A percentile compares a stretch with the other conserved stretches of the same genome.
Conservation (phyloP, 2,113 vertebrate genomes). For the Notothenia rossii region DNA sequence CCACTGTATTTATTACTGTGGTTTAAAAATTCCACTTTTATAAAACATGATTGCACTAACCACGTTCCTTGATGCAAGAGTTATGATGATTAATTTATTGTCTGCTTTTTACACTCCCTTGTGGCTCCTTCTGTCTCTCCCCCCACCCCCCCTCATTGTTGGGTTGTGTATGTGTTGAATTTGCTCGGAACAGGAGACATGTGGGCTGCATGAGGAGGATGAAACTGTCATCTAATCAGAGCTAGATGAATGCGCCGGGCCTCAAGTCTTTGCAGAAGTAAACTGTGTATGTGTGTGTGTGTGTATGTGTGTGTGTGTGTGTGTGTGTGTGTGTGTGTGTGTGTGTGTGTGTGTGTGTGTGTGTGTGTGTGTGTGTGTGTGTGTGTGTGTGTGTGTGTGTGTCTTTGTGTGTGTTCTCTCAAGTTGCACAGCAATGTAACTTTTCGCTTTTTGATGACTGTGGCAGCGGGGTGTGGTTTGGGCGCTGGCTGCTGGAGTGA, state of each 20-base stretch:
- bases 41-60: conserved; percentile 43
- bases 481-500: too few species aligned
- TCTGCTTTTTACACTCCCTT: not conserved
- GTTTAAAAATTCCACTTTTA: conserved; percentile 43
- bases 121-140: conserved; percentile 24
- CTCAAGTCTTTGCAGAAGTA: too few species aligned
- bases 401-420: too few species aligned
- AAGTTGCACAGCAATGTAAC: too few species aligned
- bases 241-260: conserved; percentile 16
- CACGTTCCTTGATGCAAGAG: conserved; percentile 13
- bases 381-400: too few species aligned
- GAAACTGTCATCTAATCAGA: conserved; percentile 28
- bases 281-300: too few species aligned
- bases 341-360: too few species aligned
- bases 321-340: too few species aligned
- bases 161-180: conserved; percentile 19
- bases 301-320: too few species aligned
- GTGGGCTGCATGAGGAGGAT: conserved; percentile 33
- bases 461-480: too few species aligned
- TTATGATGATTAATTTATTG: conserved; percentile 47
- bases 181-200: conserved; percentile 8
- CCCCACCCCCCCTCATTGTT: not conserved
- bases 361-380: too few species aligned
- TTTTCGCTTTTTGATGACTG: too few species aligned
- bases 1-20: conserved; percentile 20